Percentiles rank a stretch among this genome's conserved stretches.
These are phyloP conservation scores for Pipa parva DNA, from an alignment of 2,113 vertebrate species.

Conservation along the genomic window DNA sequence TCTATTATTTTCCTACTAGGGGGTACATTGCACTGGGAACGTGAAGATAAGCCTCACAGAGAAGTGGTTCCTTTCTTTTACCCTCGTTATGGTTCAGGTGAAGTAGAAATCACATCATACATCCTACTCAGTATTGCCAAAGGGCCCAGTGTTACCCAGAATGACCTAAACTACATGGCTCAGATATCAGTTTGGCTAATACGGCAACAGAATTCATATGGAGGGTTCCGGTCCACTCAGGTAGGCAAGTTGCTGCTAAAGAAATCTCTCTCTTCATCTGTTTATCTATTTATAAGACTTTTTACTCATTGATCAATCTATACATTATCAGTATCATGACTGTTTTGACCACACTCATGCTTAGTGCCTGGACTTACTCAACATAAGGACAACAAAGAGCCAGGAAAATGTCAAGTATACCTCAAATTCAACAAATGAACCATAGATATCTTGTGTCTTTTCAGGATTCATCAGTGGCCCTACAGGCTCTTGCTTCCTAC, in stretches of 20 bases:
- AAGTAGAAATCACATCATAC: constrained; percentile 47
- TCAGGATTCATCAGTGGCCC: constrained; percentile 62
- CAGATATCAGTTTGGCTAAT: constrained; percentile 45
- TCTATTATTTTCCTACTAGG: constrained; percentile 24
- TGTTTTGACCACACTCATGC: too few relatives aligned
- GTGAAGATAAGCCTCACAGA: constrained; percentile 7
- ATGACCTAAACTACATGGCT: accelerated
- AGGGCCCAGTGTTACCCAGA: constrained; percentile 5
- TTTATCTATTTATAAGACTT: too few relatives aligned
- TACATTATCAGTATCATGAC: too few relatives aligned
- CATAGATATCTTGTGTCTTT: accelerated
- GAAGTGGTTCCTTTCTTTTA: not conserved
- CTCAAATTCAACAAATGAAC: not conserved
- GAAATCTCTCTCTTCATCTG: too few relatives aligned
- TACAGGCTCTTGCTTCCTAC: constrained; percentile 59
- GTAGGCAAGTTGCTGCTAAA: constrained; percentile 25
- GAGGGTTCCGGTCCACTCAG: constrained; percentile 48
- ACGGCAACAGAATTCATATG: constrained; percentile 46
- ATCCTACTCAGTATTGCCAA: constrained; percentile 46
- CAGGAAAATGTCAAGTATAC: too few relatives aligned
- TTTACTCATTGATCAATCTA: too few relatives aligned
- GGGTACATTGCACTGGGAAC: constrained; percentile 42
- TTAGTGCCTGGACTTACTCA: too few relatives aligned
- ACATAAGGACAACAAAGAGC: too few relatives aligned
- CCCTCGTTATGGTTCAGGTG: accelerated